These are phyloP conservation scores for Hylomyscus alleni DNA, from an alignment of 2,797 vertebrate genomes.

Conservation along the genomic window DNA sequence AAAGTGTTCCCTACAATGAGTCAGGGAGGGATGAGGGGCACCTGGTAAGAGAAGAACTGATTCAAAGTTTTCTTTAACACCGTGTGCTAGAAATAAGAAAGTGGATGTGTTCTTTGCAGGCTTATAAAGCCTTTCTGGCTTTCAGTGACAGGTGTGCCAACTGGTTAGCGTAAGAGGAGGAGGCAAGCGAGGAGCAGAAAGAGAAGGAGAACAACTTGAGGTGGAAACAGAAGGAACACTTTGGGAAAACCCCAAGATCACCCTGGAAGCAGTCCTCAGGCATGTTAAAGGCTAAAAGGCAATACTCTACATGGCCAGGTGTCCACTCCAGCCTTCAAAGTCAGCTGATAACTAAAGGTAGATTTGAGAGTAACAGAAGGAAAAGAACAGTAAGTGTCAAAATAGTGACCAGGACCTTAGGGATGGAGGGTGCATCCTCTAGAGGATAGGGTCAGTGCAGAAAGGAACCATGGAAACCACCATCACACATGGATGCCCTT, in stretches of 20 bases:
- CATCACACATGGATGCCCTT: neutral
- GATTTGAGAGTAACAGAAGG: neutral
- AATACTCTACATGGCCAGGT: neutral
- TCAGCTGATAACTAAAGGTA: conserved; percentile 11
- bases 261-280: neutral
- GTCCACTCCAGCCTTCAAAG: neutral
- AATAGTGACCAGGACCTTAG: neutral
- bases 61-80: neutral
- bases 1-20: neutral
- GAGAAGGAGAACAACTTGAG: neutral
- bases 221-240: neutral
- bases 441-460: neutral
- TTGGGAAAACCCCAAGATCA: neutral
- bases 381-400: neutral
- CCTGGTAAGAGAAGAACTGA: neutral
- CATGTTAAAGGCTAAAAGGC: neutral
- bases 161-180: neutral
- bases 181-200: neutral
- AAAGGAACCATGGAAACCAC: neutral
- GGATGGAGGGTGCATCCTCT: neutral
- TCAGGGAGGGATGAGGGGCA: neutral
- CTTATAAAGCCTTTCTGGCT: neutral
- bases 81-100: neutral
- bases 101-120: neutral
- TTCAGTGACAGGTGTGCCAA: neutral